Percentiles rank a stretch among this genome's conserved stretches.
phyloP scores from a whole-genome alignment of 2,113 vertebrate species.

The Thamnophis sirtalis region DNA sequence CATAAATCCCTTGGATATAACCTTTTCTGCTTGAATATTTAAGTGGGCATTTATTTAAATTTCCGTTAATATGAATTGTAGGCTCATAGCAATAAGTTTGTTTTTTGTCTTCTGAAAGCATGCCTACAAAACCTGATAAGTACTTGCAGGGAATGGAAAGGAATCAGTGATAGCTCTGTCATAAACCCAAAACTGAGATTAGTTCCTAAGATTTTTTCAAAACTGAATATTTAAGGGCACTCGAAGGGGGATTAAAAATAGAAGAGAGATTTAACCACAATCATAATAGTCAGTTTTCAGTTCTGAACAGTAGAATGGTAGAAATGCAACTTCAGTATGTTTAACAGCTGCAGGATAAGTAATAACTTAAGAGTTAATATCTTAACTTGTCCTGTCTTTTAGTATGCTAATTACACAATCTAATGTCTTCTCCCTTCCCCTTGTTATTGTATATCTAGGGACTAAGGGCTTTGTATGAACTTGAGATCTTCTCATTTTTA shows the following conservation, averaged over 20 bases:
- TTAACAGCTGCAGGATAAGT: neutral
- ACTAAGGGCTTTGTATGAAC: neutral
- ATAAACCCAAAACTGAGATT: neutral
- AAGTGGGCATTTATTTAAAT: slow-evolving; percentile 7
- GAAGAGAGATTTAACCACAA: neutral
- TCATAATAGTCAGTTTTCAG: neutral
- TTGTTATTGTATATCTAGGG: neutral
- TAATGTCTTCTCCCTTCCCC: neutral
- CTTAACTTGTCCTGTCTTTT: neutral
- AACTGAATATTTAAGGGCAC: neutral
- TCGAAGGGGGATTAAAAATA: neutral
- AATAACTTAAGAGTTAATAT: neutral
- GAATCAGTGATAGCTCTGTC: neutral
- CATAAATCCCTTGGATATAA: neutral
- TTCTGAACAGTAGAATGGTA: neutral
- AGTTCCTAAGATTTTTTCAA: neutral
- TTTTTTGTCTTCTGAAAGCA: neutral
- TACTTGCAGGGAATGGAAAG: neutral
- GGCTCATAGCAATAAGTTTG: neutral
- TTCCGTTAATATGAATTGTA: neutral
- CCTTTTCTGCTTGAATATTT: neutral
- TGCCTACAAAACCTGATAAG: neutral
- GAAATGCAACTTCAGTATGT: neutral
- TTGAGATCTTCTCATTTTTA: neutral
- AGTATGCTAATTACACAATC: neutral